Evolutionary conservation across 2,797 vertebrate species (phyloP).

Genomic region (Falco novaeseelandiae): DNA sequence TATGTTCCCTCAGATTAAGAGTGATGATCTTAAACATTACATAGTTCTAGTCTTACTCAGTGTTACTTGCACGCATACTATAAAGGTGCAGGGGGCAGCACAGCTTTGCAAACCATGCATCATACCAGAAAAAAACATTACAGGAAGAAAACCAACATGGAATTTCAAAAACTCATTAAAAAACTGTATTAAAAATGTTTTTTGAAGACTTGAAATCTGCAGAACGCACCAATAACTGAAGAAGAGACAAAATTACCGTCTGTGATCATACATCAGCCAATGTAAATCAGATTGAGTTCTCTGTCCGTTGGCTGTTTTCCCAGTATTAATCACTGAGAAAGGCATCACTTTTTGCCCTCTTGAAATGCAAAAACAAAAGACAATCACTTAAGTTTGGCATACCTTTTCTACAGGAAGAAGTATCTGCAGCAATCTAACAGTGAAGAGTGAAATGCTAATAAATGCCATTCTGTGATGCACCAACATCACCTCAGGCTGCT

Average conservation of each 20-base stretch:
- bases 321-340: neutral
- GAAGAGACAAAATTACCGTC: neutral
- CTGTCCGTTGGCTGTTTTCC: neutral
- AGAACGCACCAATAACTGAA: neutral
- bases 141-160: neutral
- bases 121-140: neutral
- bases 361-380: neutral
- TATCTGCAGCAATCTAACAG: constrained; percentile 86
- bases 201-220: neutral
- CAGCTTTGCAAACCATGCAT: neutral
- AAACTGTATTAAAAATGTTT: neutral
- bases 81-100: constrained; percentile 73
- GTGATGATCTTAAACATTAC: neutral
- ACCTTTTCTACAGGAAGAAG: constrained; percentile 94
- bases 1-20: neutral
- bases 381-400: neutral
- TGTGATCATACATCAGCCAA: neutral
- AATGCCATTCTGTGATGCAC: constrained; percentile 89
- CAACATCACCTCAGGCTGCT: constrained; percentile 74
- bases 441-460: constrained; percentile 83
- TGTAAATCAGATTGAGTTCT: neutral
- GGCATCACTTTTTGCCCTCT: neutral
- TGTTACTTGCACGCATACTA: neutral
- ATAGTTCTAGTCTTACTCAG: neutral
- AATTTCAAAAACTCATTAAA: neutral